Evolutionary conservation across 92 coral and sea anemone species (phyloP).

Genomic region (Isaurus tuberculatus): DNA sequence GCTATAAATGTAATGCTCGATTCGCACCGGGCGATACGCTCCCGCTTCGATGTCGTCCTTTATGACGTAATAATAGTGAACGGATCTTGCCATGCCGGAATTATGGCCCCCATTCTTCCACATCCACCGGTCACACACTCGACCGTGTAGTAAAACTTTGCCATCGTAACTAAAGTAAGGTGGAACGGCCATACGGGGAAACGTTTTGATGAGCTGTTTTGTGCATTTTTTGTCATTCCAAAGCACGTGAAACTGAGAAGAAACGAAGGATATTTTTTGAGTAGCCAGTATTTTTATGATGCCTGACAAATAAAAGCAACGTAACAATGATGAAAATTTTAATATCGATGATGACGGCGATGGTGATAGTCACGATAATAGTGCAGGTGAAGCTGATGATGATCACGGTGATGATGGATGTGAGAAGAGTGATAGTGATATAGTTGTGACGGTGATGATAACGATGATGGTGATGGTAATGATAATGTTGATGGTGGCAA

Average conservation of each 20-base stretch:
- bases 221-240: slow-evolving; percentile 16
- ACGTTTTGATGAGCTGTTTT: background rate
- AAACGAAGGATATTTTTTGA: background rate
- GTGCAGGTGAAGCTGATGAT: too few species aligned
- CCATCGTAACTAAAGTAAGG: slow-evolving; percentile 42
- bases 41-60: slow-evolving; percentile 14
- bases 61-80: slow-evolving; percentile 42
- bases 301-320: too few species aligned
- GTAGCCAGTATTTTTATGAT: too few species aligned
- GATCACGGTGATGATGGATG: too few species aligned
- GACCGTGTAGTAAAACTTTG: slow-evolving; percentile 23
- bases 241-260: slow-evolving; percentile 26
- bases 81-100: slow-evolving; percentile 3
- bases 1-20: slow-evolving; percentile 28
- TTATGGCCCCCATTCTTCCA: slow-evolving; percentile 49
- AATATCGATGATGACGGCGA: too few species aligned
- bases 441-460: too few species aligned
- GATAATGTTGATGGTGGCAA: too few species aligned
- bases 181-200: slow-evolving; percentile 28
- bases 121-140: slow-evolving; percentile 37
- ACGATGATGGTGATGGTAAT: too few species aligned
- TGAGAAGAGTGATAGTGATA: too few species aligned
- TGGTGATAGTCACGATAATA: too few species aligned
- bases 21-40: slow-evolving; percentile 39
- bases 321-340: too few species aligned